Evolutionary conservation across 2,888 invertebrate genomes (phyloP), one percentile per base, ranked within the genome.

Genomic region (Spisula subtruncata): DNA sequence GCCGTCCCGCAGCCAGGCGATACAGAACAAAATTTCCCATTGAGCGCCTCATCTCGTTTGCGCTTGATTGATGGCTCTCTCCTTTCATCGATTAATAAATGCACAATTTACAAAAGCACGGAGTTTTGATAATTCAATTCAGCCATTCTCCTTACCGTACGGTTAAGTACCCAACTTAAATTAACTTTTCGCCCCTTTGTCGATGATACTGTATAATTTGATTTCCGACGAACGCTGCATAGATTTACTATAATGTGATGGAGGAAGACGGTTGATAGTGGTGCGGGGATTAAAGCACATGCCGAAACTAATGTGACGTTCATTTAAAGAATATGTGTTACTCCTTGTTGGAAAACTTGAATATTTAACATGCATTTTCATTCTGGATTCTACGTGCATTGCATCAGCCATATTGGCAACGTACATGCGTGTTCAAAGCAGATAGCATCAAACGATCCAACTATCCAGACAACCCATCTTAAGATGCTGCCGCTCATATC

Each of bases 201-300:
- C 54, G 88, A 51, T 41, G 88, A 90, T 90, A 90, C 90, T 83
- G 60, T 88, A 83, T 86, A 88, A 90, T 90, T 90, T 90, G 88
- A 85, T 20, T 75, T 32, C 75, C 80, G 60, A 81, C 85, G 48
- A 83, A 66, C 35, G 32, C 75, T 12, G 75, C 14, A 75, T 75
- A 35, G 32, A 75, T 32, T 35, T 75, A 32, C 32, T 75, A 35
- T 16, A 75, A 75, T 75, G 32, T 75, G 16, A 35, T 75, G 35
- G 16, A 75, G 35, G 32, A 32, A 66, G 20, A n/a, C n/a, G 10
- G 60, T 66, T 60, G 51, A 51, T 66, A 66, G n/a, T 25, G 25
- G 25, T 25, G 60, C 5, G n/a, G 25, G 25, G 60, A 66, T 66
- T 66, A 1, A 6, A n/a, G 60, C 20, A 66, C 10, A 25, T 8